These are phyloP conservation scores for Cherax quadricarinatus DNA, from an alignment of 1,140 invertebrate genomes.

Conservation along the genomic window DNA sequence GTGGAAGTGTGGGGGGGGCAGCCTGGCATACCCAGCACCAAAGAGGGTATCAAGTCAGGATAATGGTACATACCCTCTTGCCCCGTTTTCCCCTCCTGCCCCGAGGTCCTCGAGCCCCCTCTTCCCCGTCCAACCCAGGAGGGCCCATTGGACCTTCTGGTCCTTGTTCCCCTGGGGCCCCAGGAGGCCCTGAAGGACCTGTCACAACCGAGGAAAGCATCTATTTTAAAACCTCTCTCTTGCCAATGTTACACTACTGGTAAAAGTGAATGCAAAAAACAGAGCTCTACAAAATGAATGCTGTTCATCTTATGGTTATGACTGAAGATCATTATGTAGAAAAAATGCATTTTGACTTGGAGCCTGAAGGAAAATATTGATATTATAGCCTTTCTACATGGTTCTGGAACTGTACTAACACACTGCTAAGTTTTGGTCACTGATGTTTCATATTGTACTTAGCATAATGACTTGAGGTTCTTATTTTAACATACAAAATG, in stretches of 20 bases:
- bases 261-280: background rate
- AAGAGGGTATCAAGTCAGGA: conserved; percentile 7
- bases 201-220: conserved; percentile 18
- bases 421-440: too few relatives aligned
- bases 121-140: conserved; percentile 78
- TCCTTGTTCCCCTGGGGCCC: conserved; percentile 82
- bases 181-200: conserved; percentile 83
- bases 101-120: conserved; percentile 87
- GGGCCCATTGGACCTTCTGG: conserved; percentile 84
- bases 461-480: too few relatives aligned
- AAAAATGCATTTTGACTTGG: too few relatives aligned
- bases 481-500: too few relatives aligned
- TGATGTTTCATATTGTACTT: too few relatives aligned
- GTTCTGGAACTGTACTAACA: too few relatives aligned
- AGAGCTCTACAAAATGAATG: background rate
- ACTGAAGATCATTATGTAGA: too few relatives aligned
- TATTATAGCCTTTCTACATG: too few relatives aligned
- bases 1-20: background rate
- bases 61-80: conserved; percentile 78
- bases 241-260: background rate
- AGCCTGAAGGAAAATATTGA: too few relatives aligned
- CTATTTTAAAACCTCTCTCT: background rate
- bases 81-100: conserved; percentile 85
- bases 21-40: conserved; percentile 4
- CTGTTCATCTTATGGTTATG: background rate